These are phyloP conservation scores for Diplogasteroides magnus DNA, from an alignment of 1,140 invertebrate genomes.

Conservation along the genomic window DNA sequence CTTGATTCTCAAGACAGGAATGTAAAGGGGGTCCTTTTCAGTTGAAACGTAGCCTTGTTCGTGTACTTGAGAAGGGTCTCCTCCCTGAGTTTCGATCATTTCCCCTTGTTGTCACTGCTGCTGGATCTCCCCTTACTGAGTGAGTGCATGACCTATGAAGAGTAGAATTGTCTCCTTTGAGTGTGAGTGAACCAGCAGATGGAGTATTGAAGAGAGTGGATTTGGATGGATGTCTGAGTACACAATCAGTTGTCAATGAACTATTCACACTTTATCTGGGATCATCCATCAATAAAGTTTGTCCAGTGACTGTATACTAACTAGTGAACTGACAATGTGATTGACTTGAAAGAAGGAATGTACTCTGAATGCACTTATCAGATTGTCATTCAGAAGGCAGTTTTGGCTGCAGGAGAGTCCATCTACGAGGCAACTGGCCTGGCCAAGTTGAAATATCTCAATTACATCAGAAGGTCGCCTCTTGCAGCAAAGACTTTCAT, in stretches of 20 bases:
- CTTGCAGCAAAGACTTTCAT: neutral
- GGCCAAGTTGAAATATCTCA: neutral
- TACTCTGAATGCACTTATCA: too few species aligned
- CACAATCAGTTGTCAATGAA: neutral
- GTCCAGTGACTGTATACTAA: too few species aligned
- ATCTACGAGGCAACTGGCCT: neutral
- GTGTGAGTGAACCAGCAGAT: neutral
- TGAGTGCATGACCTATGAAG: neutral
- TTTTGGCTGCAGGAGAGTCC: too few species aligned
- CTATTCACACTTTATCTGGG: neutral
- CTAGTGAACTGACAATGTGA: too few species aligned
- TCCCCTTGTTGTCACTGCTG: neutral
- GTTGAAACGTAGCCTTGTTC: neutral
- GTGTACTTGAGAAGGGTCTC: neutral
- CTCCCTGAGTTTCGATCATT: neutral
- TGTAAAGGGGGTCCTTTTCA: too few species aligned
- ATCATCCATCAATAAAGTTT: too few species aligned
- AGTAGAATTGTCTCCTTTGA: neutral
- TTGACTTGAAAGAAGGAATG: neutral
- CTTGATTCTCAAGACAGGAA: too few species aligned
- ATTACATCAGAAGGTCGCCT: neutral
- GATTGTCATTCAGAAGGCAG: too few species aligned
- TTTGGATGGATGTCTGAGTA: neutral
- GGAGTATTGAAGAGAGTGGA: neutral
- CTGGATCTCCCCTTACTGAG: neutral